These are phyloP conservation scores for Accipiter virgatus DNA, from an alignment of 2,113 vertebrate species.

Conservation along the genomic window DNA sequence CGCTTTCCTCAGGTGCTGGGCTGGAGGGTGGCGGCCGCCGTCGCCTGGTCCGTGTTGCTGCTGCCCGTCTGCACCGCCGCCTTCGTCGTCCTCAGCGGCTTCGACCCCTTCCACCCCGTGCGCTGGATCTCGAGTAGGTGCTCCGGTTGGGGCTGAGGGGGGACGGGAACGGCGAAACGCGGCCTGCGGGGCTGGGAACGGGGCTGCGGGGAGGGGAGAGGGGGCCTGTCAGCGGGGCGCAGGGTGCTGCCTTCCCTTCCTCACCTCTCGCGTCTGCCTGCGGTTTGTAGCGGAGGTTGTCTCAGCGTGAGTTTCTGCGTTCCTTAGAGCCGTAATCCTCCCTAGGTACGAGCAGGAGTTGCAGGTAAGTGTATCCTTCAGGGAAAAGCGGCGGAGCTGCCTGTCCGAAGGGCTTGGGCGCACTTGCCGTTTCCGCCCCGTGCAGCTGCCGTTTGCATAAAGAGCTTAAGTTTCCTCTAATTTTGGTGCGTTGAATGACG, in stretches of 20 bases:
- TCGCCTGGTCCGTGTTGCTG: conserved; percentile 87
- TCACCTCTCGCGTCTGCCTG: no score
- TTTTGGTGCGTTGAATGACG: background rate
- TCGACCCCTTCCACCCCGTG: conserved; percentile 84
- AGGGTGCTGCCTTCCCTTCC: no score
- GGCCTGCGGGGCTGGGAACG: background rate
- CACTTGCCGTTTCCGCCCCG: background rate
- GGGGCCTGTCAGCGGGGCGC: background rate
- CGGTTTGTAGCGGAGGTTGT: fast-evolving
- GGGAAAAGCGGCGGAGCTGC: background rate
- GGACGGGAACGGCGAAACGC: background rate
- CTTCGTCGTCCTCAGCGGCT: conserved; percentile 81
- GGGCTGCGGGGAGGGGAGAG: background rate
- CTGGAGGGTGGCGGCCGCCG: conserved; percentile 85
- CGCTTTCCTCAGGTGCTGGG: conserved; percentile 80
- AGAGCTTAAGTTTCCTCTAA: background rate
- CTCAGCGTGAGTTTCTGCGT: background rate
- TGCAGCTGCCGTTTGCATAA: background rate
- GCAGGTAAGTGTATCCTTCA: no score
- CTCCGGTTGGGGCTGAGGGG: background rate
- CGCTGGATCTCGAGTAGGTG: conserved; percentile 84
- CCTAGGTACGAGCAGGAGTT: background rate
- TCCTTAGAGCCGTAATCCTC: fast-evolving
- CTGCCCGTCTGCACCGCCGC: conserved; percentile 79
- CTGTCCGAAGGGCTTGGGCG: background rate